A percentile compares a stretch with the other conserved stretches of the same genome.
Evolutionary conservation across 2,113 vertebrate species (phyloP).

Genomic region (Bagarius yarrelli): DNA sequence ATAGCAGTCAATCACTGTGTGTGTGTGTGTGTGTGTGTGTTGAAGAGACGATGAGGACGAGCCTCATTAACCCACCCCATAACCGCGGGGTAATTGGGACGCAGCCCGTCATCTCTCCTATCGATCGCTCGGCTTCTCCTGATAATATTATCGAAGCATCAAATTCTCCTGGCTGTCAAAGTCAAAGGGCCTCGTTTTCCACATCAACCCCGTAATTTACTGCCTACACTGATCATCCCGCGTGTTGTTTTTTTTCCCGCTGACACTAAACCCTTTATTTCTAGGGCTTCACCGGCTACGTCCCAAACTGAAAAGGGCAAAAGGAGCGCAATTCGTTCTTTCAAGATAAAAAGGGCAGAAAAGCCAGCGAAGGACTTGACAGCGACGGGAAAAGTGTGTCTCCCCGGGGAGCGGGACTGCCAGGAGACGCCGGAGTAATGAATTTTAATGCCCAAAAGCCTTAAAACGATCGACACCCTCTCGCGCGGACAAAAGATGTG

Average conservation of each 20-base stretch:
- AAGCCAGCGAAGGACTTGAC: conserved; percentile 95
- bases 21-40: conserved; percentile 30
- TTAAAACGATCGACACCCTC: conserved; percentile 70
- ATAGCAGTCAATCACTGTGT: conserved; percentile 43
- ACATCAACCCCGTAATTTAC: conserved; percentile 81
- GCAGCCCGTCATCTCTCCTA: conserved; percentile 88
- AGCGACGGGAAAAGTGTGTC: conserved; percentile 94
- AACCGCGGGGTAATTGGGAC: conserved; percentile 94
- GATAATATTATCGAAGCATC: conserved; percentile 95
- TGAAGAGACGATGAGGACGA: conserved; percentile 63
- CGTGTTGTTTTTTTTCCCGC: conserved; percentile 82
- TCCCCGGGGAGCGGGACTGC: conserved; percentile 78
- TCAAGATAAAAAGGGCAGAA: conserved; percentile 98
- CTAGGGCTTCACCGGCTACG: conserved; percentile 60
- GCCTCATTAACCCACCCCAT: conserved; percentile 72
- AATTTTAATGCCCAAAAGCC: conserved; percentile 86
- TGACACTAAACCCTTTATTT: conserved; percentile 95
- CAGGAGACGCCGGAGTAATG: conserved; percentile 76
- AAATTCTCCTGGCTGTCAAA: conserved; percentile 85
- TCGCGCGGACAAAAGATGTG: conserved; percentile 74
- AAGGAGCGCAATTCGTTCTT: conserved; percentile 77
- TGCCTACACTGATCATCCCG: conserved; percentile 88
- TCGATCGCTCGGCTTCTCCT: conserved; percentile 83
- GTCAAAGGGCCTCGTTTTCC: conserved; percentile 90
- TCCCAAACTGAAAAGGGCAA: conserved; percentile 70